Conservation (phyloP, 1,140 invertebrate genomes). For the Triops cancriformis region DNA sequence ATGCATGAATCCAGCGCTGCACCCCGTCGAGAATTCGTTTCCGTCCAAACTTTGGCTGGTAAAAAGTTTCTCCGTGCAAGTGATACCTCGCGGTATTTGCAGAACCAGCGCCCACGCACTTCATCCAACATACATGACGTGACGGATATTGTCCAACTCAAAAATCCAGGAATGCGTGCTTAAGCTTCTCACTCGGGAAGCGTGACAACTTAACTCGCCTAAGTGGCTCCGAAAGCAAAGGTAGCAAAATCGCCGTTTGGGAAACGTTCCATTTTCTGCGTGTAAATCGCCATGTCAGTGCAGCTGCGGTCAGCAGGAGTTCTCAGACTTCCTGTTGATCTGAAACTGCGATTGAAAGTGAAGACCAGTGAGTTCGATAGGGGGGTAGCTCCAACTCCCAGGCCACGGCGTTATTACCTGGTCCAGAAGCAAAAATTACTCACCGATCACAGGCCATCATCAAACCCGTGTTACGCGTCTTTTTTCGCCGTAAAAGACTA, state of each 20-base stretch:
- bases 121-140: no score
- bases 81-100: not conserved
- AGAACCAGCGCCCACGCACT: not conserved
- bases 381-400: not conserved
- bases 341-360: slow-evolving; percentile 3
- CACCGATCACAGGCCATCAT: not conserved
- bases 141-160: no score
- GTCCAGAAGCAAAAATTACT: not conserved
- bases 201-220: no score
- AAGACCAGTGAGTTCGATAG: not conserved
- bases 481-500: no score
- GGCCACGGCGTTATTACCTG: no score
- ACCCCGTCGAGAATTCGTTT: slow-evolving; percentile 2
- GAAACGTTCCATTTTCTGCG: slow-evolving; percentile 5
- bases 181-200: no score
- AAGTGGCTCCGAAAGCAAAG: no score
- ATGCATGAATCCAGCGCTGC: not conserved
- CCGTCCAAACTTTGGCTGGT: not conserved
- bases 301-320: slow-evolving; percentile 11
- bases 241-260: not conserved
- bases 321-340: slow-evolving; percentile 10
- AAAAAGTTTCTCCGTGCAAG: not conserved
- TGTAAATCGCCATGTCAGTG: slow-evolving; percentile 10
- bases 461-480: no score
- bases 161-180: no score